A percentile compares a stretch with the other conserved stretches of the same genome.
Conservation (phyloP, 92 coral and sea anemone species). For the Zoanthus sansibaricus region DNA sequence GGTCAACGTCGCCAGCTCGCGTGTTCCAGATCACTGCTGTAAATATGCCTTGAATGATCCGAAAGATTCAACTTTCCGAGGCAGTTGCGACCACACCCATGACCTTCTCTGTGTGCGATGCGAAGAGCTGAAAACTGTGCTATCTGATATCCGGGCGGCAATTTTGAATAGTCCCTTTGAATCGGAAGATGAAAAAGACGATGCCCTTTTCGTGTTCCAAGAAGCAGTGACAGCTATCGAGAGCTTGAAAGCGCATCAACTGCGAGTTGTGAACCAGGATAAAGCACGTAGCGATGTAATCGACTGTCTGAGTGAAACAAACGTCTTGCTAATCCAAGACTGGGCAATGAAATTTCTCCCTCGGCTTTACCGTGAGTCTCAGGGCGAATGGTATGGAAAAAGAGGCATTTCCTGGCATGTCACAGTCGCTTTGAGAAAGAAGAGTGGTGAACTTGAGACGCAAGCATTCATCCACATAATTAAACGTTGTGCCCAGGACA, state of each 20-base stretch:
- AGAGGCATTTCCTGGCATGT: constrained; percentile 32
- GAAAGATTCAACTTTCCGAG: neutral
- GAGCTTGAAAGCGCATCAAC: constrained; percentile 47
- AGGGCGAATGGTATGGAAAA: constrained; percentile 19
- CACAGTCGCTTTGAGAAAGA: neutral
- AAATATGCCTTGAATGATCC: constrained; percentile 54
- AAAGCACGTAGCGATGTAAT: neutral
- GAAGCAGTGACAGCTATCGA: constrained; percentile 15
- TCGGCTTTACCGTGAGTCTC: constrained; percentile 41
- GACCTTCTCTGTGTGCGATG: neutral
- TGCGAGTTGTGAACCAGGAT: constrained; percentile 16
- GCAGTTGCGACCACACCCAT: neutral
- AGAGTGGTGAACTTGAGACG: neutral
- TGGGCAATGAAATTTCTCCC: constrained; percentile 52
- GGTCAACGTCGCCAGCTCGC: constrained; percentile 56
- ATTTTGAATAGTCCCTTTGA: neutral
- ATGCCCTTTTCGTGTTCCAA: constrained; percentile 6
- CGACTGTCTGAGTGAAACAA: constrained; percentile 7
- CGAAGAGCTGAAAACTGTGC: neutral
- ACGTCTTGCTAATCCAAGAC: constrained; percentile 32
- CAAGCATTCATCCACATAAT: constrained; percentile 29
- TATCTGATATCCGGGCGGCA: neutral
- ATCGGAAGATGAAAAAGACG: constrained; percentile 31
- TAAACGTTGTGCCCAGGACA: constrained; percentile 34
- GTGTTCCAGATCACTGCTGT: constrained; percentile 59